A percentile compares a stretch with the other conserved stretches of the same genome.
phyloP scores from a whole-genome alignment of 2,888 invertebrate genomes.

The Globia sparganii region DNA sequence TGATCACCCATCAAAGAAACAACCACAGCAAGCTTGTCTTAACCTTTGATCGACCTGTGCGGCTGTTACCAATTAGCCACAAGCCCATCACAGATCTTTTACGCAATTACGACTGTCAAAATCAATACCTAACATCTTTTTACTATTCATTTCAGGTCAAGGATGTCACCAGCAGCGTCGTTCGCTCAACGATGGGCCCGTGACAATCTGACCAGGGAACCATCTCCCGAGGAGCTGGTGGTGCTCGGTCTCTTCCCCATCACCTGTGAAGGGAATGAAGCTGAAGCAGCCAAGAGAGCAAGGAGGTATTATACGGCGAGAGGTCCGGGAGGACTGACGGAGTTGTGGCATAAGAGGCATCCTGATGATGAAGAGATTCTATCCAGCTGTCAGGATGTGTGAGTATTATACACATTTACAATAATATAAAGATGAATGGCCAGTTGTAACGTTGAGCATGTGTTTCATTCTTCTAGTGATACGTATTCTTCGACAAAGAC shows the following conservation, averaged over 20 bases:
- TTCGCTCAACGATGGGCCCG: conserved; percentile 88
- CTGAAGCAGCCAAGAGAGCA: conserved; percentile 82
- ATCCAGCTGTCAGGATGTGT: conserved; percentile 88
- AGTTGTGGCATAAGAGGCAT: conserved; percentile 84
- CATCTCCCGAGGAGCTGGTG: conserved; percentile 79
- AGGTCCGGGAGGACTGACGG: conserved; percentile 83
- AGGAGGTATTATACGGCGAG: conserved; percentile 83
- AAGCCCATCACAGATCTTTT: too few relatives aligned
- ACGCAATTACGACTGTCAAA: background rate
- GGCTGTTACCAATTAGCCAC: too few relatives aligned
- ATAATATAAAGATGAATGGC: too few relatives aligned
- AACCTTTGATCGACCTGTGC: too few relatives aligned
- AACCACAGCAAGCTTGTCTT: too few relatives aligned
- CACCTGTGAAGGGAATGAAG: conserved; percentile 82
- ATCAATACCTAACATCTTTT: background rate
- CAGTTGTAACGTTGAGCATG: too few relatives aligned
- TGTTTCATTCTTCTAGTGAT: too few relatives aligned
- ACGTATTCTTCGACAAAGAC: too few relatives aligned
- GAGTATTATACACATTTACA: conserved; percentile 68
- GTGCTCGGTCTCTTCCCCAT: conserved; percentile 79
- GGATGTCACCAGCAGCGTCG: conserved; percentile 89
- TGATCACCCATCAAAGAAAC: too few relatives aligned
- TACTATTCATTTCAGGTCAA: conserved; percentile 70
- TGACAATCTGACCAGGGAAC: conserved; percentile 82
- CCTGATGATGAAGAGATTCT: conserved; percentile 87